Base-by-base conservation (phyloP, 1,140 invertebrate species). In the Formica selysi region DNA sequence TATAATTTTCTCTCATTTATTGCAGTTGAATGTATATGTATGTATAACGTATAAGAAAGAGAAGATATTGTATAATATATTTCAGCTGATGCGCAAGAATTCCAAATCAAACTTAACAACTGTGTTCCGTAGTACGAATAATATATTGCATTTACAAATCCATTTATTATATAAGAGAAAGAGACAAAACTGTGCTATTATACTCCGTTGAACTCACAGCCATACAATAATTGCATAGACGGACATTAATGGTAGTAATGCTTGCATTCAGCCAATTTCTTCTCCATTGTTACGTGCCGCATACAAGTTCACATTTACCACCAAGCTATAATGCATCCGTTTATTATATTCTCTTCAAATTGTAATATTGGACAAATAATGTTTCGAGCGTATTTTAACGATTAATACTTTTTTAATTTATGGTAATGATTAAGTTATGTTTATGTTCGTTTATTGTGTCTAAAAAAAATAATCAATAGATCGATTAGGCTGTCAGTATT, bases 31-130 rank as follows among this genome's bases (percentile, higher is more conserved):
- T 38, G 48, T 48, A 73, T 64, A 85, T 67, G 22, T 87, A 62
- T 79, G 51, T 71, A 68, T 86, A 54, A 73, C n/a, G 13, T 41
- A 29, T 76, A 11, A 67, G 36, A 67, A 38, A 51, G 74, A 76
- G 54, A 70, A 80, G 26, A 89, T 89, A 86, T 86, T 89, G 67
- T 89, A 87, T 88, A 89, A 88, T 86, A 88, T 86, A 89, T 80
- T 81, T 83, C 51, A 73, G 57, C 68, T 73, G 54, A 74, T 51
- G 16, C 16, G 5, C 54, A 62, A 74, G 38, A 83, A 71, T 86
- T 89, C 68, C 65, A 89, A 89, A 88, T 89, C 87, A 88, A 89
- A 81, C 32, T 76, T 88, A 86, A 88, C 57, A 26, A 89, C 76
- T 48, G 29, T 32, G 76, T 89, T 89, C 51, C 62, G 68, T 13